A percentile compares a stretch with the other conserved stretches of the same genome.
These are phyloP conservation scores for Hydroisotoma schaefferi DNA, from an alignment of 2,888 invertebrate genomes.

Conservation along the genomic window DNA sequence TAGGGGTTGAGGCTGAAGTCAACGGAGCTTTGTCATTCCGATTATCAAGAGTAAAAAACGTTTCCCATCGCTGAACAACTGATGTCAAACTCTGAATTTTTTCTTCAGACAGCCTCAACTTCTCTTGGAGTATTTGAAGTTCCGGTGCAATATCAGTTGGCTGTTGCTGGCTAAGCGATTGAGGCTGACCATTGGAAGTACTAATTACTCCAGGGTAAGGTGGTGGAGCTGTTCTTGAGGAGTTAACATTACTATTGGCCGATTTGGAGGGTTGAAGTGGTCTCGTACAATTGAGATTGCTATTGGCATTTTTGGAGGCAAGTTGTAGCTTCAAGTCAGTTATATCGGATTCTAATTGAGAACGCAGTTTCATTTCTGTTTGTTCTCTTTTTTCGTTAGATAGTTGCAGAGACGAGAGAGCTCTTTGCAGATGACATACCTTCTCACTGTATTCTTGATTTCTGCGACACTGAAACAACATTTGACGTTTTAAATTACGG, in stretches of 20 bases:
- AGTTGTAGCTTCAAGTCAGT: constrained; percentile 58
- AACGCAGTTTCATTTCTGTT: constrained; percentile 76
- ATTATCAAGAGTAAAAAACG: constrained; percentile 39
- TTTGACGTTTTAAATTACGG: neutral
- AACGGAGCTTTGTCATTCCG: constrained; percentile 22
- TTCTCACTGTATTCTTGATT: constrained; percentile 80
- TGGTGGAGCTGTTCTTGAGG: constrained; percentile 36
- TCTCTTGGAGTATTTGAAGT: constrained; percentile 44
- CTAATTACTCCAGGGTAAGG: constrained; percentile 40
- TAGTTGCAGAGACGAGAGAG: constrained; percentile 73
- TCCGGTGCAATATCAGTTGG: constrained; percentile 29
- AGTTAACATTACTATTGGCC: constrained; percentile 49
- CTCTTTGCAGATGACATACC: constrained; percentile 76
- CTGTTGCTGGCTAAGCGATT: constrained; percentile 4
- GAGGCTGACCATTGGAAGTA: neutral
- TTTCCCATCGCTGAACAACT: constrained; percentile 41
- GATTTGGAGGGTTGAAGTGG: constrained; percentile 21
- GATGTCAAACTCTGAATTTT: constrained; percentile 39
- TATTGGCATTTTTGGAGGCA: constrained; percentile 53
- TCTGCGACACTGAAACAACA: constrained; percentile 65
- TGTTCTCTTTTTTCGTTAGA: constrained; percentile 81
- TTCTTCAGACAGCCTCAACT: constrained; percentile 44
- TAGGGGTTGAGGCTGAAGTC: constrained; percentile 38
- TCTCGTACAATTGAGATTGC: constrained; percentile 22
- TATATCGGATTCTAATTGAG: constrained; percentile 80